Conservation (phyloP, 2,113 vertebrate species). For the Solenodon paradoxus region DNA sequence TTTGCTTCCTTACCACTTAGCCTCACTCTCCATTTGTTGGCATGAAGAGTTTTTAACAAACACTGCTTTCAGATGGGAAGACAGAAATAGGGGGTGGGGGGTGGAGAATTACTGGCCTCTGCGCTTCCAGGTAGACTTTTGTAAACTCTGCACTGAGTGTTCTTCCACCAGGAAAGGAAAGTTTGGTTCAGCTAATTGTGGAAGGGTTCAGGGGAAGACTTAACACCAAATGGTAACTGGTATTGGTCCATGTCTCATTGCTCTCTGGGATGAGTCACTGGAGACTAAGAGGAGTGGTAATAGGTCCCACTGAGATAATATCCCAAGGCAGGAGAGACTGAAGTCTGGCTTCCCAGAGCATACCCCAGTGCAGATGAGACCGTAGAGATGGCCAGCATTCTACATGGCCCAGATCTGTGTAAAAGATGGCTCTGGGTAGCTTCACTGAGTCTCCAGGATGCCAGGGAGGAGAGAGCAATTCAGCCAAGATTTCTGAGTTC, state of each 20-base stretch:
- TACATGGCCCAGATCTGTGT: background rate
- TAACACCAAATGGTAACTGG: background rate
- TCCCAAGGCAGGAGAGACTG: background rate
- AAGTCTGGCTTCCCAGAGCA: background rate
- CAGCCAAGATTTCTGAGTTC: background rate
- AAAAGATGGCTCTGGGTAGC: background rate
- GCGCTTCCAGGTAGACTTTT: background rate
- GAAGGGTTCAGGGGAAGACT: background rate
- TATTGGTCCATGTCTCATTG: background rate
- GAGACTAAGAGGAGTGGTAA: background rate
- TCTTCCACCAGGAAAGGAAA: background rate
- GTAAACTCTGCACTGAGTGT: background rate
- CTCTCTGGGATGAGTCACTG: background rate
- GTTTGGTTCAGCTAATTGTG: background rate
- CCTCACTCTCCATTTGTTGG: background rate
- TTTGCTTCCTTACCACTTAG: background rate
- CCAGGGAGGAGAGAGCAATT: background rate
- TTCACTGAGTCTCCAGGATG: background rate
- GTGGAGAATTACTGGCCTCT: background rate
- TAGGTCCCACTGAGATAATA: background rate
- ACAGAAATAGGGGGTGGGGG: background rate
- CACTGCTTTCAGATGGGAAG: background rate
- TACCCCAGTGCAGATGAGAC: background rate
- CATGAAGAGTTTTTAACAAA: background rate
- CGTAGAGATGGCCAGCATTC: background rate